Conservation (phyloP, 1,140 invertebrate species). For the Drosophila ananassae region DNA sequence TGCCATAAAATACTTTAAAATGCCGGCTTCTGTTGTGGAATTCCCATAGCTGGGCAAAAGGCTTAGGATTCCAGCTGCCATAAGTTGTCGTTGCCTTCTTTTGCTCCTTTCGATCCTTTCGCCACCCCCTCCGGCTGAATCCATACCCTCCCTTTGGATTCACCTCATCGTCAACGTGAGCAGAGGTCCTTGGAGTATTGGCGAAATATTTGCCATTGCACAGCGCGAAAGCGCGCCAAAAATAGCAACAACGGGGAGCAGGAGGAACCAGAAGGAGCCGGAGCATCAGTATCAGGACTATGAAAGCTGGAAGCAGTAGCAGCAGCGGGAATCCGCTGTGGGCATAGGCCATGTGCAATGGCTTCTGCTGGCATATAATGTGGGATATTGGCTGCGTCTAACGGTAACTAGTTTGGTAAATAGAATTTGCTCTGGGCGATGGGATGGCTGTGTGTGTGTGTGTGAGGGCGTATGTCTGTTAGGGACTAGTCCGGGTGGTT, state of each 20-base stretch:
- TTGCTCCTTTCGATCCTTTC: constrained; percentile 22
- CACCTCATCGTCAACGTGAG: constrained; percentile 69
- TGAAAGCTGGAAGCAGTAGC: constrained; percentile 13
- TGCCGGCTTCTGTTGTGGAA: constrained; percentile 43
- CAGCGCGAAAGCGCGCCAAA: constrained; percentile 71
- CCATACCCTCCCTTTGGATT: constrained; percentile 9
- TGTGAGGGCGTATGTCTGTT: neutral
- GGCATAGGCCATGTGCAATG: constrained; percentile 71
- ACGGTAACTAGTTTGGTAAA: constrained; percentile 79
- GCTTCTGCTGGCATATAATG: constrained; percentile 55
- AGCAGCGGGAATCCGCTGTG: constrained; percentile 49
- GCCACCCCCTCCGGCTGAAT: constrained; percentile 11
- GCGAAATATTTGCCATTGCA: constrained; percentile 81
- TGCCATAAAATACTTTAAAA: constrained; percentile 54
- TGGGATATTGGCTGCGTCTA: constrained; percentile 74
- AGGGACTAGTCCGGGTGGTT: neutral
- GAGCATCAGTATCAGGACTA: constrained; percentile 18
- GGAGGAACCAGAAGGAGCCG: neutral
- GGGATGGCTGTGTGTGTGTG: constrained; percentile 19
- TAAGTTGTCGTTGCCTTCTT: constrained; percentile 65
- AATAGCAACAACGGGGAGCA: constrained; percentile 49
- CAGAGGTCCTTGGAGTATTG: constrained; percentile 70
- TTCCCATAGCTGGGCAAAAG: constrained; percentile 52
- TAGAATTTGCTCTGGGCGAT: constrained; percentile 75
- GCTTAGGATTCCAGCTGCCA: constrained; percentile 63